phyloP scores from a whole-genome alignment of 2,113 vertebrate species.

The Bolborhynchus lineola region DNA sequence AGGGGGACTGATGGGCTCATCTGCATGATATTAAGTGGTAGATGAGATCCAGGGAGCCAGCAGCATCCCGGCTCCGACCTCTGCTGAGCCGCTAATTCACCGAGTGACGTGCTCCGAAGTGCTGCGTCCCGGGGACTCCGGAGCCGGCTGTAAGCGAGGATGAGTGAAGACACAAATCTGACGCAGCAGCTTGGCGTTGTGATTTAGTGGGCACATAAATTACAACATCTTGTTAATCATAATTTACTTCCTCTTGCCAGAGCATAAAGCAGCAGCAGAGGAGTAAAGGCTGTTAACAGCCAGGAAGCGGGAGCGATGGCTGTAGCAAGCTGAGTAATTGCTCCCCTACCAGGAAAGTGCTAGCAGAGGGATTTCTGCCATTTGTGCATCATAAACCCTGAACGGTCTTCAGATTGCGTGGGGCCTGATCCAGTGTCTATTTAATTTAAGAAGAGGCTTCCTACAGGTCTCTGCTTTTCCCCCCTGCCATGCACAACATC shows the following conservation, averaged over 20 bases:
- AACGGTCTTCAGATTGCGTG: background rate
- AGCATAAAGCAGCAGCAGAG: slow-evolving; percentile 6
- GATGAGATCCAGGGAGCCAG: background rate
- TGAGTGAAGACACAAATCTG: background rate
- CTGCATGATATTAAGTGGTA: background rate
- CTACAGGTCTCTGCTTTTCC: accelerated
- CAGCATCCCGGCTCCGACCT: background rate
- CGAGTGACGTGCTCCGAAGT: background rate
- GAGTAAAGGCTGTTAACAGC: background rate
- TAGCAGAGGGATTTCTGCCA: slow-evolving; percentile 29
- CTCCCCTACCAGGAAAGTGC: background rate
- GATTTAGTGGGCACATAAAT: slow-evolving; percentile 47
- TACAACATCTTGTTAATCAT: slow-evolving; percentile 16
- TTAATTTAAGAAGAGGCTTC: background rate
- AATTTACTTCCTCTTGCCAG: slow-evolving; percentile 29
- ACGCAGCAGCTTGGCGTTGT: background rate
- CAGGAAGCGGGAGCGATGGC: background rate
- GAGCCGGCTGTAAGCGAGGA: background rate
- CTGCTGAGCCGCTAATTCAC: background rate
- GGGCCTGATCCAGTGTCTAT: background rate
- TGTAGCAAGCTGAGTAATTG: background rate
- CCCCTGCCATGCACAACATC: accelerated
- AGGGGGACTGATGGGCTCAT: background rate
- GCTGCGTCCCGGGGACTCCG: background rate
- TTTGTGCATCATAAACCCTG: background rate